Percentiles rank a stretch among this genome's conserved stretches.
Evolutionary conservation across 2,888 invertebrate genomes (phyloP).

Genomic region (Agrilus biguttatus): DNA sequence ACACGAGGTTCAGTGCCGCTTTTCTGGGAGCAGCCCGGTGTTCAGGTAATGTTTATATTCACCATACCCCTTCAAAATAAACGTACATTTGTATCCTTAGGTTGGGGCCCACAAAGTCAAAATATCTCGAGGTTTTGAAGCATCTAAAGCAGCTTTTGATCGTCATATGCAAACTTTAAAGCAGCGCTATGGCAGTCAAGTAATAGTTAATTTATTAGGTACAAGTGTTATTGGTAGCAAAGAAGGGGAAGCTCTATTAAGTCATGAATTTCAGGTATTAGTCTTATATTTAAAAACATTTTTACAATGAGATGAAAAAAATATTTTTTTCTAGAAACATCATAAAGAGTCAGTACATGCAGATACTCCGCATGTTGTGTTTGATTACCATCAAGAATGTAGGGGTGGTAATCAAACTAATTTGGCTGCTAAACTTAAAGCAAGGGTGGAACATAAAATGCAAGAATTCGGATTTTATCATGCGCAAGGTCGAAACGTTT

Average conservation of each 20-base stretch:
- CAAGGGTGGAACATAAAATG: conserved; percentile 54
- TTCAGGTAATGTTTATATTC: conserved; percentile 44
- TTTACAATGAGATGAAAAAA: neutral
- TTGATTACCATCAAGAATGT: conserved; percentile 94
- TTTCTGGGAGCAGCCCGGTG: conserved; percentile 98
- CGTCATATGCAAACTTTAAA: conserved; percentile 77
- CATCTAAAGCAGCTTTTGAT: conserved; percentile 85
- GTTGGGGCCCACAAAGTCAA: conserved; percentile 98
- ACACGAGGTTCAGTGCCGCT: conserved; percentile 94
- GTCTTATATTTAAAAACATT: neutral
- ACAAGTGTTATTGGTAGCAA: conserved; percentile 84
- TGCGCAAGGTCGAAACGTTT: conserved; percentile 30
- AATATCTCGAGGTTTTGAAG: conserved; percentile 89
- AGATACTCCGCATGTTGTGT: conserved; percentile 79
- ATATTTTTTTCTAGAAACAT: conserved; percentile 45
- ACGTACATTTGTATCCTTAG: conserved; percentile 21
- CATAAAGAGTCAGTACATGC: conserved; percentile 65
- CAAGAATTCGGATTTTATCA: conserved; percentile 44
- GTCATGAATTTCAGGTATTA: conserved; percentile 71
- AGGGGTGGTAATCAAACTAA: conserved; percentile 69
- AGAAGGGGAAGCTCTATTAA: conserved; percentile 92
- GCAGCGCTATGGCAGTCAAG: conserved; percentile 79
- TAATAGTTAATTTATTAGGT: conserved; percentile 85
- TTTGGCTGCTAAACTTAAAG: conserved; percentile 63
- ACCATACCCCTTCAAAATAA: neutral